Evolutionary conservation across 2,113 vertebrate genomes (phyloP).

Genomic region (Trogon melanurus): DNA sequence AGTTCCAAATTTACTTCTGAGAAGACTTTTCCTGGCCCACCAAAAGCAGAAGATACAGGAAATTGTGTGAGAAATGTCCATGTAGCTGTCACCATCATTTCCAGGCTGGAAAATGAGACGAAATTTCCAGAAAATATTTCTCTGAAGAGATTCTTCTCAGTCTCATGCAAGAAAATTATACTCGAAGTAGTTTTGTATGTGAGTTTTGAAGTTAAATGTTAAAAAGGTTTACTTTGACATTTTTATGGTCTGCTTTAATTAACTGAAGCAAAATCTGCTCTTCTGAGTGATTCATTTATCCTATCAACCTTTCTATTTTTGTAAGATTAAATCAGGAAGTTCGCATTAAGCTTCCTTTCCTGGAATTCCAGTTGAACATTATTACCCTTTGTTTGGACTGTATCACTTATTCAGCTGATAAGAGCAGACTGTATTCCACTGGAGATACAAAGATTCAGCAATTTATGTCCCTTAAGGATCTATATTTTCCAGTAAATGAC

Average conservation of each 20-base stretch:
- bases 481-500: not conserved
- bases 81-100: not conserved
- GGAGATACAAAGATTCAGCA: conserved; percentile 7
- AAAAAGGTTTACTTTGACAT: conserved; percentile 17
- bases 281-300: conserved; percentile 57
- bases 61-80: not conserved
- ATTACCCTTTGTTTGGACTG: conserved; percentile 67
- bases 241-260: conserved; percentile 52
- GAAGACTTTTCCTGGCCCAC: not conserved
- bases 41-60: conserved; percentile 13
- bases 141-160: not conserved
- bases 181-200: not conserved
- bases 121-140: not conserved
- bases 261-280: conserved; percentile 39
- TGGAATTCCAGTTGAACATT: conserved; percentile 62
- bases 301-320: conserved; percentile 66
- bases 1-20: conserved; percentile 39
- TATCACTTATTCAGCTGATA: conserved; percentile 55
- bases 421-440: not conserved
- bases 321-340: conserved; percentile 67
- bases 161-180: not conserved
- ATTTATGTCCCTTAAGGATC: not conserved
- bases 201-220: not conserved
- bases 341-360: conserved; percentile 60
- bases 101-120: not conserved